Conservation (phyloP, 2,113 vertebrate genomes). For the human (Homo sapiens) region DNA sequence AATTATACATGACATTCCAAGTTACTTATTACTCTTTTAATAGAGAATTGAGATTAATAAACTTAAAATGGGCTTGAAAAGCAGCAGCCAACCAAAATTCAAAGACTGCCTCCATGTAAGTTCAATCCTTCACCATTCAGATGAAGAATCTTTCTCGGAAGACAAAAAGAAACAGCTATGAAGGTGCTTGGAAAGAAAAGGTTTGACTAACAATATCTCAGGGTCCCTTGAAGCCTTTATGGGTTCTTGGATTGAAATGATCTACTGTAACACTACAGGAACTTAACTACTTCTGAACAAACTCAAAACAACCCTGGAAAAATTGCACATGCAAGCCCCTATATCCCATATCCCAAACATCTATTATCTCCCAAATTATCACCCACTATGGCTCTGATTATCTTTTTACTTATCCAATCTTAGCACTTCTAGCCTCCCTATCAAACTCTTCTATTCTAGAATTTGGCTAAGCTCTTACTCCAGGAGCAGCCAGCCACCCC, state of each 20-base stretch:
- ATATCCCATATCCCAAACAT: not conserved
- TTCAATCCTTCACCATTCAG: not conserved
- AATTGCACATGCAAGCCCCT: not conserved
- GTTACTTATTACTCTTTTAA: not conserved
- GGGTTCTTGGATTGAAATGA: not conserved
- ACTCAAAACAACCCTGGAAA: constrained; percentile 11
- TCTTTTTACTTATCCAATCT: not conserved
- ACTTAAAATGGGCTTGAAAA: constrained; percentile 16
- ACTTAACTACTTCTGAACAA: not conserved
- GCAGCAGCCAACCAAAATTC: constrained; percentile 8
- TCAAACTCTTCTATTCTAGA: not conserved
- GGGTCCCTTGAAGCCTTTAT: not conserved
- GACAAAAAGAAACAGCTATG: not conserved
- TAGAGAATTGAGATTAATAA: constrained; percentile 8
- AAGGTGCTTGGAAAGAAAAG: not conserved
- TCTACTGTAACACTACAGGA: not conserved
- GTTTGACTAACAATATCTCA: not conserved
- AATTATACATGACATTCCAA: not conserved
- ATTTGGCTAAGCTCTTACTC: not conserved
- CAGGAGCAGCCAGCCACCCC: not conserved
- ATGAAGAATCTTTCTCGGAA: not conserved
- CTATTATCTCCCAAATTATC: not conserved
- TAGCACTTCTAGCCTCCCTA: not conserved
- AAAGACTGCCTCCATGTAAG: not conserved
- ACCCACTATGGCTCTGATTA: not conserved